Conservation (phyloP, 1,140 invertebrate genomes). For the Monochamus saltuarius region DNA sequence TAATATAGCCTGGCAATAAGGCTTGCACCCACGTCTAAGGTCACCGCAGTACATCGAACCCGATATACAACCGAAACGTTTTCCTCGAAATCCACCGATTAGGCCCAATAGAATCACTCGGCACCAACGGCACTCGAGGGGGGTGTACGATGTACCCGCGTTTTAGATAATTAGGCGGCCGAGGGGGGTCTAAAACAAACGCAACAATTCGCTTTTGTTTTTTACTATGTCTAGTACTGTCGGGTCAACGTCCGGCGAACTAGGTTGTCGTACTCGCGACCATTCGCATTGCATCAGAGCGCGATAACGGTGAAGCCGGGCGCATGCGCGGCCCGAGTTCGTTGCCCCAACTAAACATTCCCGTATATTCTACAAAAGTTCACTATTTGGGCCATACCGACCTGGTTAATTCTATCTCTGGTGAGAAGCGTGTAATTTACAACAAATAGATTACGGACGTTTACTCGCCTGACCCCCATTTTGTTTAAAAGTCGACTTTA, state of each 20-base stretch:
- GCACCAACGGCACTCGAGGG: too few relatives aligned
- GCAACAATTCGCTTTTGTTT: constrained; percentile 34
- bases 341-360: constrained; percentile 16
- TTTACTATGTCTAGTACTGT: constrained; percentile 15
- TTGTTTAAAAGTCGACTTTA: background rate
- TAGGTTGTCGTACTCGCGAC: constrained; percentile 44
- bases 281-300: constrained; percentile 25
- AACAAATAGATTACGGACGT: background rate
- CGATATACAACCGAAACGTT: background rate
- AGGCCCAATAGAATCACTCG: too few relatives aligned
- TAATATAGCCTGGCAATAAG: constrained; percentile 7
- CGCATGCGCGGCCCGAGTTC: constrained; percentile 35
- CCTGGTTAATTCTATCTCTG: constrained; percentile 33
- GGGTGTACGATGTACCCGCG: too few relatives aligned
- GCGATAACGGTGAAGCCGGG: constrained; percentile 36
- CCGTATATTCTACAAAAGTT: constrained; percentile 32
- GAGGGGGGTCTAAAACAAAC: background rate
- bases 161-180: background rate
- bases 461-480: constrained; percentile 3
- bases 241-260: constrained; percentile 35
- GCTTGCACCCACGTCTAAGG: constrained; percentile 32
- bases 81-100: background rate
- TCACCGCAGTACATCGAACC: constrained; percentile 33
- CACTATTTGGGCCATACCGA: constrained; percentile 34
- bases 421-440: background rate